These are phyloP conservation scores for Thymelicus sylvestris DNA, from an alignment of 2,888 invertebrate genomes.

Conservation along the genomic window DNA sequence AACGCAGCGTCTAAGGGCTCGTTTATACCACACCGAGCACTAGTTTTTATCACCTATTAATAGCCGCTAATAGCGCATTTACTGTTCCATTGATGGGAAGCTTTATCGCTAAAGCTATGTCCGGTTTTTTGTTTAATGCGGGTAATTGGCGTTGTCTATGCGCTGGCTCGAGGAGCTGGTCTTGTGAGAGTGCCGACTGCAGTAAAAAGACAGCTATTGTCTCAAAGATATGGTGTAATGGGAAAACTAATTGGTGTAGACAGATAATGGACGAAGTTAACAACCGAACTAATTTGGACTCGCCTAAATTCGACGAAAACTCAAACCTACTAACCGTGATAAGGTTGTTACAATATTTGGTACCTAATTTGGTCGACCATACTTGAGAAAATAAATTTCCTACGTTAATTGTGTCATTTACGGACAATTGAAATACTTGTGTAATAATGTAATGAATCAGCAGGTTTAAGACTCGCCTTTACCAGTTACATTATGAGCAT, in stretches of 20 bases:
- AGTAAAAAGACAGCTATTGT: slow-evolving; percentile 32
- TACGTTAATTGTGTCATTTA: background rate
- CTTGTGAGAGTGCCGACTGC: slow-evolving; percentile 33
- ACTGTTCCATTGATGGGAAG: slow-evolving; percentile 43
- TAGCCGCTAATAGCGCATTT: slow-evolving; percentile 46
- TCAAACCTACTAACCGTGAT: background rate
- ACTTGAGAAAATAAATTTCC: background rate
- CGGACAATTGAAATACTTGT: background rate
- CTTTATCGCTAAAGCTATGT: slow-evolving; percentile 40
- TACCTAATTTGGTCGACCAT: background rate
- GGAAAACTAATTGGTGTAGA: slow-evolving; percentile 32
- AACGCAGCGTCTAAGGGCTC: slow-evolving; percentile 47
- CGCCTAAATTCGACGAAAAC: slow-evolving; percentile 23
- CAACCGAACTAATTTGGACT: slow-evolving; percentile 33
- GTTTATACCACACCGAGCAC: slow-evolving; percentile 45
- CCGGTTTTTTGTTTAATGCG: slow-evolving; percentile 40
- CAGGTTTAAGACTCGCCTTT: slow-evolving; percentile 29
- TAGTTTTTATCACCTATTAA: slow-evolving; percentile 48
- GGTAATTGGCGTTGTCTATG: slow-evolving; percentile 43
- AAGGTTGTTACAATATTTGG: background rate
- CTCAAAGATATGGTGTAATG: slow-evolving; percentile 33
- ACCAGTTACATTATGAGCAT: slow-evolving; percentile 18
- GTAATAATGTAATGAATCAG: slow-evolving; percentile 23
- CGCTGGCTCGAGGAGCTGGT: slow-evolving; percentile 20
- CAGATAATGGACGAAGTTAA: slow-evolving; percentile 33